These are phyloP conservation scores for Columba janthina DNA, from an alignment of 2,113 vertebrate genomes.

Conservation along the genomic window DNA sequence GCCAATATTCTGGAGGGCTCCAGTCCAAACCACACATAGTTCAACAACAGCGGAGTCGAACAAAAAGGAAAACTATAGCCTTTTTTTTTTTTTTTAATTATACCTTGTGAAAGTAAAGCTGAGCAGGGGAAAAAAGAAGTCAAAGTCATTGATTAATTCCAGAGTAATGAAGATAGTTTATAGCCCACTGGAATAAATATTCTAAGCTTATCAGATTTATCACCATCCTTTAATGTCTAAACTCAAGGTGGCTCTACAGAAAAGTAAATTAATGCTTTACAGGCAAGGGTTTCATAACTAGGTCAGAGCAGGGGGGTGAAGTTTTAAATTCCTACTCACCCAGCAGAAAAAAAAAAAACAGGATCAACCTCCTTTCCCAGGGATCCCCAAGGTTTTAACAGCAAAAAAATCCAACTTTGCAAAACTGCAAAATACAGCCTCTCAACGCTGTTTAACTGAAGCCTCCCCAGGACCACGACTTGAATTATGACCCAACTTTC, in stretches of 20 bases:
- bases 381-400: conserved; percentile 30
- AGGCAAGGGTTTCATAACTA: conserved; percentile 21
- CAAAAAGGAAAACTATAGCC: conserved; percentile 43
- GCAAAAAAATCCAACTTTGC: neutral
- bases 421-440: neutral
- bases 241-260: neutral
- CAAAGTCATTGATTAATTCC: conserved; percentile 37
- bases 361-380: conserved; percentile 20
- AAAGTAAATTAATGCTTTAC: neutral
- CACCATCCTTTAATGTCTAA: neutral
- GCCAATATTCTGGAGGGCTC: conserved; percentile 57
- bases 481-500: neutral
- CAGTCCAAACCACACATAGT: conserved; percentile 58
- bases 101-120: conserved; percentile 23
- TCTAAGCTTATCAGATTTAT: neutral
- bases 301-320: neutral
- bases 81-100: conserved; percentile 13
- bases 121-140: neutral
- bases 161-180: neutral
- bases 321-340: neutral
- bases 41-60: conserved; percentile 49
- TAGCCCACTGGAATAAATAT: neutral
- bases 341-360: neutral
- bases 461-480: neutral
- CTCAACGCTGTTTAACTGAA: neutral